Conservation (phyloP, 1,140 invertebrate species). For the Atta colombica region DNA sequence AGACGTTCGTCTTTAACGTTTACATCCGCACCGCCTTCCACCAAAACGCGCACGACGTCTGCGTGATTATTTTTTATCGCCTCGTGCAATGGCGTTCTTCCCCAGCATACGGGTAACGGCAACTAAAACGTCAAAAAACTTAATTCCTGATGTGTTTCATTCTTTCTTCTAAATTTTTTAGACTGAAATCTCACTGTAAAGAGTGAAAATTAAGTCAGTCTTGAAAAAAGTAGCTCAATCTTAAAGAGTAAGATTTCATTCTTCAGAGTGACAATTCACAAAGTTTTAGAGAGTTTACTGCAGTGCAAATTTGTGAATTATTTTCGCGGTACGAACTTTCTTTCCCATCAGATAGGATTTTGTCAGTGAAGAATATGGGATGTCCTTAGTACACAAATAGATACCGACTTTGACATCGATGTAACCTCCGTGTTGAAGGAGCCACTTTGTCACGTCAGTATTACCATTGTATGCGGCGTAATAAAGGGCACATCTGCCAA, state of each 20-base stretch:
- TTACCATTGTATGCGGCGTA: constrained; percentile 70
- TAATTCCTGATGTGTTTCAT: not conserved
- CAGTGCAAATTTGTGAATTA: not conserved
- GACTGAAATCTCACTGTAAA: too few species aligned
- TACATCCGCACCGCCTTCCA: constrained; percentile 56
- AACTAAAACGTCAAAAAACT: constrained; percentile 47
- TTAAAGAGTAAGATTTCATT: too few species aligned
- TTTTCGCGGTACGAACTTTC: constrained; percentile 11
- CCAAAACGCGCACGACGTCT: constrained; percentile 69
- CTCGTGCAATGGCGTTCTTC: constrained; percentile 77
- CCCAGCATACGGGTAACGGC: constrained; percentile 73
- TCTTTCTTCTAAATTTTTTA: too few species aligned
- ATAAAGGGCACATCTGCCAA: constrained; percentile 71
- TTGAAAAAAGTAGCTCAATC: too few species aligned
- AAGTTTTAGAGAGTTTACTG: too few species aligned
- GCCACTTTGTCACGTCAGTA: constrained; percentile 53
- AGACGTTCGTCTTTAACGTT: constrained; percentile 43
- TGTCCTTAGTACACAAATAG: constrained; percentile 53
- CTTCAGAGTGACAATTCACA: too few species aligned
- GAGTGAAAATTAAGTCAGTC: too few species aligned
- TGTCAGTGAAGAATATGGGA: not conserved
- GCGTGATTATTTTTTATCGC: constrained; percentile 75
- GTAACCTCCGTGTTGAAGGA: constrained; percentile 58
- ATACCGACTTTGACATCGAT: constrained; percentile 53
- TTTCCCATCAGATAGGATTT: not conserved